Base-by-base conservation (phyloP, 2,888 invertebrate genomes). In the Drosophila greeni region DNA sequence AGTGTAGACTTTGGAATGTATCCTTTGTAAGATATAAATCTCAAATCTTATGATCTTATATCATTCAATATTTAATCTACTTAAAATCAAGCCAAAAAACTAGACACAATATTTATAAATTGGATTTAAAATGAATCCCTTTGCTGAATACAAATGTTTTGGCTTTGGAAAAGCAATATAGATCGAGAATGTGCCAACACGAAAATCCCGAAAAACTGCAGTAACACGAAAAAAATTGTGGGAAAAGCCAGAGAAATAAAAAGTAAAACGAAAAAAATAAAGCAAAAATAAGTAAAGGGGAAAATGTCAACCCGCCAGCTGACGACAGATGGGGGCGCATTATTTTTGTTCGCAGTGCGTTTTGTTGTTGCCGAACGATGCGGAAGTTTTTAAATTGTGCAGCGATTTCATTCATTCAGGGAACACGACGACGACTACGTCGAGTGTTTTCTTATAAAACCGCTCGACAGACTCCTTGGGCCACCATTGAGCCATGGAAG, bases 381-480 rank as follows among this genome's bases (percentile, higher is more conserved):
- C 79, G 77, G 79, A 78, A 82, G 77, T 79, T 78, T 76, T 78
- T 78, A 82, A 78, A 76, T 47, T 47, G 45, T 47, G 45, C 45
- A 47, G 45, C 45, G 14, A 64, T 72, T 79, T 78, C 72, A 74
- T 76, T 79, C 80, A 76, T 75, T 79, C 76, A 72, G 61, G 60
- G 65, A 57, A 65, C 42, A 31, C 20, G 14, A 52, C 70, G 24
- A 52, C 70, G 16, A 31, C 20, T 8, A 52, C 70, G 24, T 49
- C 70, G 16, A 48, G 31, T 33, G 54, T 68, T 51, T 43, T 72
- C 72, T 51, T 57, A 48, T 51, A 48, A 48, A 29, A 48, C 61
- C 53, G 47, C 64, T 49, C 58, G 70, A 39, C 47, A 47, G 18
- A 31, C 39, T 61, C 61, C 62, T 37, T 42, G 29, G 18, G n/a